These are phyloP conservation scores for Lordiphosa andalusiaca DNA, from an alignment of 2,888 invertebrate genomes.

Conservation along the genomic window DNA sequence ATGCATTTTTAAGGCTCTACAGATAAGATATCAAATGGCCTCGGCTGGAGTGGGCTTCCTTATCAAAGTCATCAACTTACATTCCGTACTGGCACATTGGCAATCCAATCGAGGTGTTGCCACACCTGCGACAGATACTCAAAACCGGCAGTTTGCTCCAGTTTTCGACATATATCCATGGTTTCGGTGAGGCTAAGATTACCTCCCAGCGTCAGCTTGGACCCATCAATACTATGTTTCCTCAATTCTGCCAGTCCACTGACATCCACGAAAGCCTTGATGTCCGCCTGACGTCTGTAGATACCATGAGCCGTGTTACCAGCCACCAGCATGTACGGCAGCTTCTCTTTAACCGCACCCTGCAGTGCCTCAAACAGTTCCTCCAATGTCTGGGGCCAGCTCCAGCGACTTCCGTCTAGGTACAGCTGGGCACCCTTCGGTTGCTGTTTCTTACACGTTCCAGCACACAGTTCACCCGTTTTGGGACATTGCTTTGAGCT, in stretches of 20 bases:
- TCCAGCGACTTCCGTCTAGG: slow-evolving; percentile 71
- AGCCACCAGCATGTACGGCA: slow-evolving; percentile 84
- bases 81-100: slow-evolving; percentile 85
- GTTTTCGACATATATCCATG: slow-evolving; percentile 81
- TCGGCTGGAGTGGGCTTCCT: neutral
- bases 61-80: slow-evolving; percentile 79
- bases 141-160: slow-evolving; percentile 81
- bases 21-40: slow-evolving; percentile 19
- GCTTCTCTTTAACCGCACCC: slow-evolving; percentile 66
- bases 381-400: slow-evolving; percentile 62
- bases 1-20: too few relatives aligned
- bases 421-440: slow-evolving; percentile 37
- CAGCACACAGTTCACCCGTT: slow-evolving; percentile 77
- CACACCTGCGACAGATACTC: slow-evolving; percentile 81
- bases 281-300: slow-evolving; percentile 72
- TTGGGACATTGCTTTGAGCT: slow-evolving; percentile 80
- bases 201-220: slow-evolving; percentile 58
- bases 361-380: slow-evolving; percentile 77
- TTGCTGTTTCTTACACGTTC: slow-evolving; percentile 63
- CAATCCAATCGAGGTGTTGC: slow-evolving; percentile 84
- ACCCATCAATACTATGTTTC: slow-evolving; percentile 73
- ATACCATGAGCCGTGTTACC: slow-evolving; percentile 90
- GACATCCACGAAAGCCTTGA: slow-evolving; percentile 84
- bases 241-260: slow-evolving; percentile 83
- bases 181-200: slow-evolving; percentile 82